phyloP scores from a whole-genome alignment of 2,797 vertebrate genomes.

The Sebastolobus altivelis region DNA sequence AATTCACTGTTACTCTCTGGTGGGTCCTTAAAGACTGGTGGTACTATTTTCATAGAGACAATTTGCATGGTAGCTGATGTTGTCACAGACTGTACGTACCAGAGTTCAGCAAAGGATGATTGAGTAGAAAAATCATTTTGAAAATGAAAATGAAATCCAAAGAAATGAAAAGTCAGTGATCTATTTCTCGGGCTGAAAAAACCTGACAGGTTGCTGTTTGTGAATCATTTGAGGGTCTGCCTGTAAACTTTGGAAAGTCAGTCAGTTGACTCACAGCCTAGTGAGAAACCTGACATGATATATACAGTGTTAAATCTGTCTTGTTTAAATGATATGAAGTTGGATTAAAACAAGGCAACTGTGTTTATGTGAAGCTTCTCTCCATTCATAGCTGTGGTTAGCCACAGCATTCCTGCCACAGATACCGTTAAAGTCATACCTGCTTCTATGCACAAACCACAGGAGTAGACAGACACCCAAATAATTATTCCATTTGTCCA shows the following conservation, averaged over 20 bases:
- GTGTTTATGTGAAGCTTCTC: conserved; percentile 72
- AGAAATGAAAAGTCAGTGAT: conserved; percentile 2
- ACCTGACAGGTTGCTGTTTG: conserved; percentile 8
- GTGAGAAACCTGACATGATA: conserved; percentile 45
- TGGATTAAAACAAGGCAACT: conserved; percentile 63
- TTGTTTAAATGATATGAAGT: conserved; percentile 65
- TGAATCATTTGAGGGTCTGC: conserved; percentile 9
- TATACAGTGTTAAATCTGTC: conserved; percentile 49
- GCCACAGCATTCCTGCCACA: conserved; percentile 70
- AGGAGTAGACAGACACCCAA: conserved; percentile 70
- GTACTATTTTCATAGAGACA: conserved; percentile 45
- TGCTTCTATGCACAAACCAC: conserved; percentile 61
- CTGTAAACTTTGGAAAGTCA: conserved; percentile 32
- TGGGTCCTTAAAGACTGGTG: conserved; percentile 44
- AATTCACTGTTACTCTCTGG: conserved; percentile 61
- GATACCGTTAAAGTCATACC: conserved; percentile 74
- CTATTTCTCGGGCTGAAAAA: conserved; percentile 12
- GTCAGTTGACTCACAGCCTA: conserved; percentile 39
- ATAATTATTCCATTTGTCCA: conserved; percentile 65
- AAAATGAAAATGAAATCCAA: conserved; percentile 26
- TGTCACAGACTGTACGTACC: conserved; percentile 9
- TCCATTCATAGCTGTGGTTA: conserved; percentile 75
- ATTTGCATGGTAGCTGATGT: conserved; percentile 31
- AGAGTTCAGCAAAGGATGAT: conserved; percentile 2
- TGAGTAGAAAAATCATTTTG: background rate